phyloP scores from a whole-genome alignment of 1,140 invertebrate species.

The Magallana gigas region DNA sequence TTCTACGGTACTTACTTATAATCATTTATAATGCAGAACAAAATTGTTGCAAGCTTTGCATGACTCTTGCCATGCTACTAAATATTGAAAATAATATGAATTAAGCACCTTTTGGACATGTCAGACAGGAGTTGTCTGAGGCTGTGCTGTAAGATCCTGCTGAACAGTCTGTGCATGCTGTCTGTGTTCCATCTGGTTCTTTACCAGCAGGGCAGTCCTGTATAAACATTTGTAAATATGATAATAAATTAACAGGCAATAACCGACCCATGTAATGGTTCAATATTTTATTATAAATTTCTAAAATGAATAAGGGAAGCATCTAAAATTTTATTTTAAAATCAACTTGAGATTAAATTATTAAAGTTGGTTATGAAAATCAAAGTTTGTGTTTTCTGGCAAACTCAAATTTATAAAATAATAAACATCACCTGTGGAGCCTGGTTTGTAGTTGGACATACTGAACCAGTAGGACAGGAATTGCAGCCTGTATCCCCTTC shows the following conservation, averaged over 20 bases:
- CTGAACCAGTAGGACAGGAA: conserved; percentile 59
- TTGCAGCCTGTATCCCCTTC: conserved; percentile 56
- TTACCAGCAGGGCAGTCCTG: conserved; percentile 68
- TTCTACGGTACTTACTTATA: no score
- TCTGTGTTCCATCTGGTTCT: conserved; percentile 62
- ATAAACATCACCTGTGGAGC: conserved; percentile 60
- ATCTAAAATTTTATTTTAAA: no score
- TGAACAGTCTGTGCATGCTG: conserved; percentile 66
- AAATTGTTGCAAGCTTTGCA: no score
- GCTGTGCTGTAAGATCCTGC: conserved; percentile 65
- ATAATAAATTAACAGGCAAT: no score
- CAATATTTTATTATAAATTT: no score
- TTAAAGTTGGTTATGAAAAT: no score
- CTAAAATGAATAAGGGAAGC: no score
- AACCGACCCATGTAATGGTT: no score
- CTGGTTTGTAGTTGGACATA: conserved; percentile 59
- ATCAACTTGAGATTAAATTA: no score
- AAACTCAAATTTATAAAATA: neutral
- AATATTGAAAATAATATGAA: neutral
- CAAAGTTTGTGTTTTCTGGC: no score
- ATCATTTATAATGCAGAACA: no score
- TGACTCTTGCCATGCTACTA: neutral
- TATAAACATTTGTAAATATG: no score
- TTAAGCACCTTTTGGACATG: conserved; percentile 70
- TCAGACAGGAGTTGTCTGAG: conserved; percentile 64